Evolutionary conservation across 1,140 invertebrate species (phyloP).

Genomic region (Hypothenemus hampei): DNA sequence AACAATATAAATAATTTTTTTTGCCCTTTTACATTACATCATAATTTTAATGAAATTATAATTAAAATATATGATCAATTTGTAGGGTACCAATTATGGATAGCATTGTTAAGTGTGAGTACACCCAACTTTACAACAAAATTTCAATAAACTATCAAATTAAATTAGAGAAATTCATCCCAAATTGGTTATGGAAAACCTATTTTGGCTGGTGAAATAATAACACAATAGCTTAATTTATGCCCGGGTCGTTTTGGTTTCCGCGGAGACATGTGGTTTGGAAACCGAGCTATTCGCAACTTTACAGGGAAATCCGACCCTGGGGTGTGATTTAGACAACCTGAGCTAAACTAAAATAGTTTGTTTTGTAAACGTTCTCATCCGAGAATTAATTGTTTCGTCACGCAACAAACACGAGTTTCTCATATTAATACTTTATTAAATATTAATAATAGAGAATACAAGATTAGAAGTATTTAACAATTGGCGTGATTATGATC

Average conservation of each 20-base stretch:
- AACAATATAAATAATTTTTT: background rate
- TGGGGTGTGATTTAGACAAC: conserved; percentile 14
- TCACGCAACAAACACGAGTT: no score
- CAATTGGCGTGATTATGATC: no score
- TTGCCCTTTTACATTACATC: no score
- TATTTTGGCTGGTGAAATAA: conserved; percentile 11
- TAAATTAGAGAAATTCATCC: background rate
- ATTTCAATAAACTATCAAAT: background rate
- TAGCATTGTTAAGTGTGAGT: background rate
- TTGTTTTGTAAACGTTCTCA: conserved; percentile 10
- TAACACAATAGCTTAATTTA: conserved; percentile 12
- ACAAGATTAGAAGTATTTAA: no score
- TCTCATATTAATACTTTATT: no score
- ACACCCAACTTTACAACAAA: no score
- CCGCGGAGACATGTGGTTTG: conserved; percentile 10
- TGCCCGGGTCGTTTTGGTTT: conserved; percentile 13
- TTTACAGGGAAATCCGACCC: conserved; percentile 10
- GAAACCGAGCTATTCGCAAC: conserved; percentile 15
- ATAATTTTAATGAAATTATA: no score
- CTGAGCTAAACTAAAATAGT: conserved; percentile 6
- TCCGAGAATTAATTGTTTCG: conserved; percentile 4
- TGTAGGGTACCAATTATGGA: background rate
- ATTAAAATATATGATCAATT: background rate
- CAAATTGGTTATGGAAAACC: conserved; percentile 1
- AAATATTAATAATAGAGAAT: no score